Base-by-base conservation (phyloP, 1,140 invertebrate genomes). In the Myzus persicae region DNA sequence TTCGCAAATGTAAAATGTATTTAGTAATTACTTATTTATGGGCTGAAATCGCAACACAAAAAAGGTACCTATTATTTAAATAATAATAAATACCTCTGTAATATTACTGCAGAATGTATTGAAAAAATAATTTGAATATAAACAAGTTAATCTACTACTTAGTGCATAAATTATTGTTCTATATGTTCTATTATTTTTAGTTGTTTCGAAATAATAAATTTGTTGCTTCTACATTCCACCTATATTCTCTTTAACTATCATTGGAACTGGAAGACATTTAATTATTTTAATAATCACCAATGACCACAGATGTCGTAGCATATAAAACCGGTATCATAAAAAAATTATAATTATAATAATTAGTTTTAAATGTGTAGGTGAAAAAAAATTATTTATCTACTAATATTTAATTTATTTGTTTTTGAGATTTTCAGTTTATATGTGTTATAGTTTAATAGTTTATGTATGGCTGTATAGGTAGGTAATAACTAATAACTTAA, bases 391-490 rank as follows among this genome's bases (percentile, higher is more conserved):
- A n/a, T 76, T 76, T 76, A 76, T 76, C 59, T n/a, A n/a, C 31
- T n/a, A n/a, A 76, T 76, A 76, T 76, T 76, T 76, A n/a, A 76
- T 76, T n/a, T 76, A 76, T 76, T 59, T n/a, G 59, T n/a, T 76
- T 76, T 76, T 76, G 59, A 76, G 4, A 76, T 76, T 20, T 76
- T 76, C n/a, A n/a, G n/a, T 76, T 76, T n/a, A n/a, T 76, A 76
- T 76, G n/a, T 76, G 31, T 76, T 76, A n/a, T 67, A 59, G 26
- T 31, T 51, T 54, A 51, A n/a, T 67, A 59, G 26, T 31, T 51
- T 54, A 51, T 51, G 48, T n/a, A 59, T 31, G n/a, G n/a, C n/a
- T n/a, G 22, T 26, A 26, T 54, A 54, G 51, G 51, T 54, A 31
- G 26, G 42, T 44, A 8, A 44, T 44, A 44, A 44, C 42, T 44